Evolutionary conservation across 35 echinoderm and acorn worm genomes (phyloP), one percentile per base, ranked within the genome.

Genomic region (Apostichopus californicus): DNA sequence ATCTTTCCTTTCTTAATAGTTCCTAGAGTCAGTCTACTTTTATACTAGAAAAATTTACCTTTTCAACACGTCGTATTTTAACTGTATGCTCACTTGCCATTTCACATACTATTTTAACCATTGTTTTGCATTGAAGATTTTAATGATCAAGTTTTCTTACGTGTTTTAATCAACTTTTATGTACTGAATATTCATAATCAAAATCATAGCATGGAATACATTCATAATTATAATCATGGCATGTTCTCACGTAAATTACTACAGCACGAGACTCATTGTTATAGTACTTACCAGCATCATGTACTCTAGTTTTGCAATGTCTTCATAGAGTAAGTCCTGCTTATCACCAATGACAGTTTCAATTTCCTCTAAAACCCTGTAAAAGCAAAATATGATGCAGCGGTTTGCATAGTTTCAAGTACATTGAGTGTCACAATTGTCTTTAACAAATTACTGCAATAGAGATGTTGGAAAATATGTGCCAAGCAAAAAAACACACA

Each of bases 221-320:
- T 46, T 46, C 34, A 46, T 46, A 3, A 3, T 46, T 46, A 46
- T 46, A 46, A 46, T 46, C 34, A 46, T 46, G 34, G 34, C 34
- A 46, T 46, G 34, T 34, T 34, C 1, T 34, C 34, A 46, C 34
- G 34, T 46, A 46, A 46, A 2, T 46, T 46, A 46, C 34, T 46
- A 46, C 34, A 46, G 34, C 34, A 46, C 3, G 34, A 46, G 34
- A 46, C 34, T 57, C 17, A 14, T 21, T 80, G 4, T 80, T 80
- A 28, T 3, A 52, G 52, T 55, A 57, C 95, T 87, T 81, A 93
- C 95, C 78, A 91, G 20, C 56, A 94, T 93, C 73, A 92, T 92
- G 65, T 94, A 96, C 46, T 96, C 95, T 54, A 96, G 78, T 80
- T 96, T 96, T 55, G 81, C 59, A 9, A 96, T 57, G 66, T 96